Conservation (phyloP, 2,797 vertebrate species). For the Melopsittacus undulatus region DNA sequence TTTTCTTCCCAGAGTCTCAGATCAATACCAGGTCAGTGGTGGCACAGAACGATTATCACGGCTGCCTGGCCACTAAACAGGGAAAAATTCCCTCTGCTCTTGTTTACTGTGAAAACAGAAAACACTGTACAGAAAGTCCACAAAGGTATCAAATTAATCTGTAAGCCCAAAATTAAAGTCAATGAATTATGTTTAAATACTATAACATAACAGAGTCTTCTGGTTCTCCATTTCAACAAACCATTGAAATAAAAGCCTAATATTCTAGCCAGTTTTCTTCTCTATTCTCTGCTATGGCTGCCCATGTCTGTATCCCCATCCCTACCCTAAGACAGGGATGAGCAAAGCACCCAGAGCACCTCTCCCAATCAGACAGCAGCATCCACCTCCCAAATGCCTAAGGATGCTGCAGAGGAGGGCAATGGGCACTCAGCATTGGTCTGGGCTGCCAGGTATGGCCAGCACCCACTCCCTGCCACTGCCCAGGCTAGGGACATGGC, state of each 20-base stretch:
- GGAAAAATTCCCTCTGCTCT: background rate
- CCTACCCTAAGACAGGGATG: fast-evolving
- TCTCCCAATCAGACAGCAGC: background rate
- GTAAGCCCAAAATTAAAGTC: background rate
- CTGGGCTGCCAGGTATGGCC: background rate
- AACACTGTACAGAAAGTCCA: background rate
- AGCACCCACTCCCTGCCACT: fast-evolving
- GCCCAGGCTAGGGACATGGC: background rate
- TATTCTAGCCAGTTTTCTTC: background rate
- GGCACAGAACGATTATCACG: background rate
- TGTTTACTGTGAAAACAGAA: background rate
- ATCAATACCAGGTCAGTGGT: background rate
- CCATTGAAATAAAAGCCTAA: background rate
- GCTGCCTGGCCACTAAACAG: background rate
- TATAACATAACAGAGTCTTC: background rate
- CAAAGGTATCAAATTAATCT: background rate
- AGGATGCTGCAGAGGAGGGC: background rate
- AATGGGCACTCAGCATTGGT: fast-evolving
- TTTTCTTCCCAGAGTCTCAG: background rate
- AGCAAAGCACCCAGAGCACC: background rate
- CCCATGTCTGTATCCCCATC: fast-evolving
- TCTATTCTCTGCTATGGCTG: background rate
- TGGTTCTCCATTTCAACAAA: background rate
- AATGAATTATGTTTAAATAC: background rate
- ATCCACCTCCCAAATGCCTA: background rate